phyloP scores from a whole-genome alignment of 2,113 vertebrate genomes.

The Labeo catla region DNA sequence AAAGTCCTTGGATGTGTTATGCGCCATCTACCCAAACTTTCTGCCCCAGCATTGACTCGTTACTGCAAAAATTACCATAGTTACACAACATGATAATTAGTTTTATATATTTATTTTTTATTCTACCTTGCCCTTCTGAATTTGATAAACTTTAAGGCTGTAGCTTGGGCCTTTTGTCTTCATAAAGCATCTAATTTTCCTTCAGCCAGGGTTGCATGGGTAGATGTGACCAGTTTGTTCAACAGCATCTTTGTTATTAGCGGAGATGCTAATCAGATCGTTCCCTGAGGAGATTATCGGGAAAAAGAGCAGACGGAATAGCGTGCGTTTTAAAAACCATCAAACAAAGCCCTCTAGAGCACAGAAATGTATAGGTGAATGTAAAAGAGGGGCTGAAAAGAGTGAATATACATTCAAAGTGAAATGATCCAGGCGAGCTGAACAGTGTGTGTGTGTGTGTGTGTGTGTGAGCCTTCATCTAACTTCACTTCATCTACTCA shows the following conservation, averaged over 20 bases:
- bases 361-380: slow-evolving; percentile 1
- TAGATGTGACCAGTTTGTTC: slow-evolving; percentile 47
- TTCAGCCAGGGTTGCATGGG: slow-evolving; percentile 17
- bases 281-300: slow-evolving; percentile 46
- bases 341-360: slow-evolving; percentile 33
- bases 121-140: slow-evolving; percentile 34
- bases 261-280: slow-evolving; percentile 50
- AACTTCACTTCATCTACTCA: not conserved
- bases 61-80: slow-evolving; percentile 37
- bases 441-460: too few species aligned
- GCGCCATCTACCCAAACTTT: not conserved
- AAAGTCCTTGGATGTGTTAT: not conserved
- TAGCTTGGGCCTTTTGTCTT: slow-evolving; percentile 27
- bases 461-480: not conserved
- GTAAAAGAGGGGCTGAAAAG: slow-evolving; percentile 21
- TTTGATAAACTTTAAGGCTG: slow-evolving; percentile 46
- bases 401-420: not conserved
- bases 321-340: slow-evolving; percentile 40
- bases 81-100: slow-evolving; percentile 29
- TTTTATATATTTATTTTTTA: slow-evolving; percentile 10
- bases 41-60: not conserved
- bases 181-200: slow-evolving; percentile 43
- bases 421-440: not conserved
- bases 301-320: slow-evolving; percentile 26
- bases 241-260: slow-evolving; percentile 46